A percentile compares a stretch with the other conserved stretches of the same genome.
Conservation (phyloP, 2,888 invertebrate species). For the Hydraecia micacea region DNA sequence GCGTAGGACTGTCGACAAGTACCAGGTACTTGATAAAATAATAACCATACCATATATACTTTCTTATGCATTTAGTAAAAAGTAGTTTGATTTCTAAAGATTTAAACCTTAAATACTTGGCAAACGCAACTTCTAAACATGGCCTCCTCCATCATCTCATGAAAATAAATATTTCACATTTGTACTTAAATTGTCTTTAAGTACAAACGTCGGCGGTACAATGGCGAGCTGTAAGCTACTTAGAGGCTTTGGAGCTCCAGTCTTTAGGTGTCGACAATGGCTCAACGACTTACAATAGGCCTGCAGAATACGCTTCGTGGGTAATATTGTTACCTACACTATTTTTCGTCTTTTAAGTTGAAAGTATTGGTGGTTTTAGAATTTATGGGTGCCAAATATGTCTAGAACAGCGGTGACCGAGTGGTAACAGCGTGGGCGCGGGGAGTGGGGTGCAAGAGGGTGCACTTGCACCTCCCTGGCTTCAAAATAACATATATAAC, state of each 20-base stretch:
- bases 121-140: background rate
- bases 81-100: too few relatives aligned
- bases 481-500: too few relatives aligned
- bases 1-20: too few relatives aligned
- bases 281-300: background rate
- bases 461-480: too few relatives aligned
- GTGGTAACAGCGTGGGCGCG: too few relatives aligned
- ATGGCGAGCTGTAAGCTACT: conserved; percentile 38
- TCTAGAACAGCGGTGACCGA: too few relatives aligned
- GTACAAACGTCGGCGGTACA: background rate
- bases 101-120: background rate
- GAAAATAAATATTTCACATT: conserved; percentile 19
- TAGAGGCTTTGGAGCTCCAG: conserved; percentile 11
- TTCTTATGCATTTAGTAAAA: too few relatives aligned
- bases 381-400: too few relatives aligned
- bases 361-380: too few relatives aligned
- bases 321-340: background rate
- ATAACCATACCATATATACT: too few relatives aligned
- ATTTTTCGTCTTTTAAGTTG: background rate
- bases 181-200: background rate
- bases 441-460: too few relatives aligned
- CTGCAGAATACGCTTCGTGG: background rate
- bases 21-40: too few relatives aligned
- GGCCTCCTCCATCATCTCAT: background rate
- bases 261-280: background rate